Evolutionary conservation across 2,113 vertebrate genomes (phyloP).

Genomic region (Sciurus niger): DNA sequence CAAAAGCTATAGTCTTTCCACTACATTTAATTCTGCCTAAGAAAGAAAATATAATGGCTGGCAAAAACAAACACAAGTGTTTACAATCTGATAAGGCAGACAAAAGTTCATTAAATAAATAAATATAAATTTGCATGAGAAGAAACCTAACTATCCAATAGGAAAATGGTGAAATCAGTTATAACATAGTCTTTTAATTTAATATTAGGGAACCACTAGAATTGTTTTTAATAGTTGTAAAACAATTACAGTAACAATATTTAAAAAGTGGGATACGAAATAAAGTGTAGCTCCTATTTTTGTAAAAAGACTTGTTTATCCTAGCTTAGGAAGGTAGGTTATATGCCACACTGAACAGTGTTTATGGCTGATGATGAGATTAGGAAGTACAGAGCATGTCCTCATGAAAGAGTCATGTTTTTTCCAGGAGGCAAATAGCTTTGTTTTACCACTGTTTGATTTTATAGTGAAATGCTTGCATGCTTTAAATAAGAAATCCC

Average conservation of each 20-base stretch:
- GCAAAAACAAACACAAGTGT: background rate
- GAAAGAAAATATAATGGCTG: background rate
- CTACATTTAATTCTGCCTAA: background rate
- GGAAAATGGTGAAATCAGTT: constrained; percentile 17
- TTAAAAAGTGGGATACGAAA: background rate
- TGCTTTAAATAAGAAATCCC: background rate
- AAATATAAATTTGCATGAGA: background rate
- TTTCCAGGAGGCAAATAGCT: background rate
- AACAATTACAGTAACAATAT: background rate
- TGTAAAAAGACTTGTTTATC: too few relatives aligned
- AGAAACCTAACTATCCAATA: background rate
- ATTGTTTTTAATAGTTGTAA: background rate
- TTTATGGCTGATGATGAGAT: background rate
- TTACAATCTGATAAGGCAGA: background rate
- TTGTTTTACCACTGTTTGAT: background rate
- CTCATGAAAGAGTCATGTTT: background rate
- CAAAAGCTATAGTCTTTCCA: background rate
- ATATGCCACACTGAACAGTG: background rate
- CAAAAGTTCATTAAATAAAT: background rate
- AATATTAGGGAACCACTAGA: background rate
- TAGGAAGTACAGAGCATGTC: background rate
- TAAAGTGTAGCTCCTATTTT: background rate
- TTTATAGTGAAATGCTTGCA: background rate
- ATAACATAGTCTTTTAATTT: background rate
- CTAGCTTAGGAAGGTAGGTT: background rate